Percentiles rank a stretch among this genome's conserved stretches.
Conservation (phyloP, 1,140 invertebrate genomes). For the Drosophila burlai region DNA sequence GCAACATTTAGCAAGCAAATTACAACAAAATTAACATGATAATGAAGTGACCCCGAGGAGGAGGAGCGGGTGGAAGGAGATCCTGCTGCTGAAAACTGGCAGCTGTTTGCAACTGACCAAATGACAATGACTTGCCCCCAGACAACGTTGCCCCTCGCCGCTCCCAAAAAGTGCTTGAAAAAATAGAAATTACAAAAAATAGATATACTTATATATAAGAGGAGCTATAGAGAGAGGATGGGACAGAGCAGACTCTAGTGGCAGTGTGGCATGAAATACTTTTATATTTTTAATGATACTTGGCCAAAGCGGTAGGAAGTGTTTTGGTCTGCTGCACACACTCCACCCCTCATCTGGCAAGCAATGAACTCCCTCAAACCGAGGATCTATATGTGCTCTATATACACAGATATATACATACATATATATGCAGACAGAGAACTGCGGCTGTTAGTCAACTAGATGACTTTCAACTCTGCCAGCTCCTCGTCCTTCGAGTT, state of each 20-base stretch:
- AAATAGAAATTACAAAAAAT: conserved; percentile 46
- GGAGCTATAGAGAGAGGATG: neutral
- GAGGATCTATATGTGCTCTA: conserved; percentile 6
- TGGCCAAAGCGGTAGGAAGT: conserved; percentile 82
- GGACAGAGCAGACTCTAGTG: conserved; percentile 25
- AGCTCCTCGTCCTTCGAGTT: conserved; percentile 8
- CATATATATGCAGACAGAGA: conserved; percentile 13
- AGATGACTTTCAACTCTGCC: conserved; percentile 77
- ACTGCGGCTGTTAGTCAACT: conserved; percentile 62
- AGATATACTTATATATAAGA: conserved; percentile 8
- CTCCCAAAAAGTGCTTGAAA: conserved; percentile 44
- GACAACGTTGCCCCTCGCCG: conserved; percentile 12
- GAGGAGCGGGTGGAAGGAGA: neutral
- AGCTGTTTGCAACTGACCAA: conserved; percentile 79
- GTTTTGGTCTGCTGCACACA: conserved; percentile 83
- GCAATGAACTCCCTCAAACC: conserved; percentile 65
- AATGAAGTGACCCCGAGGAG: conserved; percentile 67
- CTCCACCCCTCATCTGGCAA: conserved; percentile 51
- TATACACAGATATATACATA: neutral
- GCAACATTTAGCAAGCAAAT: conserved; percentile 84
- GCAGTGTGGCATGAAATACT: conserved; percentile 72
- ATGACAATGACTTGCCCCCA: conserved; percentile 77
- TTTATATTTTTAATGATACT: conserved; percentile 84
- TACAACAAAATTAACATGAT: conserved; percentile 84
- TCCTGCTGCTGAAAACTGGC: conserved; percentile 59